Base-by-base conservation (phyloP, 2,797 vertebrate genomes). In the Xenopus petersii region DNA sequence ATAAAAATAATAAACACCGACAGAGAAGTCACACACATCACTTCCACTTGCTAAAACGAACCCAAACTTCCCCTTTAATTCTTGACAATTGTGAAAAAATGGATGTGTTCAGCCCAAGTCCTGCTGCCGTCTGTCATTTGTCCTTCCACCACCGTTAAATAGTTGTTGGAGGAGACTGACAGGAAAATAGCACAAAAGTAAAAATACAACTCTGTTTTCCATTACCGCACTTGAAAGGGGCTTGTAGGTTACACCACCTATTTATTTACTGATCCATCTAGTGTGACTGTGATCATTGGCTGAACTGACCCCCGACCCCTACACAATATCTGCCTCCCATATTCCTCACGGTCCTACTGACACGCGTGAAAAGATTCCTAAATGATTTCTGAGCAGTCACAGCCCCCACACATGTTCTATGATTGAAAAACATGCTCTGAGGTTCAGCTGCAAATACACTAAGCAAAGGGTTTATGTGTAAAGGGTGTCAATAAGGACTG, bases 91-190 rank as follows among this genome's bases (percentile, higher is more conserved):
- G 49, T 51, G 15, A 51, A 51, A 15, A 51, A 15, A 51, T 21
- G 21, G 21, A 21, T 12, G 10, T 4, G 15, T n/a, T 58, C 8
- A 54, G 16, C 56, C 68, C 66, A 70, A 76, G 63, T 10, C 36
- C 36, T 42, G 36, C 36, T 9, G 2, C 36, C 3, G 49, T 11
- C 51, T 70, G 64, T 60, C 75, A 75, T 82, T 85, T 82, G n/a
- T n/a, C 7, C 70, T 81, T 70, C 84, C 79, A 64, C 71, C 36
- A 0, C 49, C 72, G 62, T 61, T n/a, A 75, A 59, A 80, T 24
- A 48, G 0, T 0, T 62, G 72, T 77, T 70, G 67, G 68, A 69
- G 67, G 51, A 73, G 81, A 75, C 3, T 67, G 36, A 26, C 70
- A 75, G 77, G 3, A 8, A 67, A 51, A 49, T 63, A 67, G 15